These are phyloP conservation scores for Papilio polyxenes DNA, from an alignment of 1,140 invertebrate genomes.

Conservation along the genomic window DNA sequence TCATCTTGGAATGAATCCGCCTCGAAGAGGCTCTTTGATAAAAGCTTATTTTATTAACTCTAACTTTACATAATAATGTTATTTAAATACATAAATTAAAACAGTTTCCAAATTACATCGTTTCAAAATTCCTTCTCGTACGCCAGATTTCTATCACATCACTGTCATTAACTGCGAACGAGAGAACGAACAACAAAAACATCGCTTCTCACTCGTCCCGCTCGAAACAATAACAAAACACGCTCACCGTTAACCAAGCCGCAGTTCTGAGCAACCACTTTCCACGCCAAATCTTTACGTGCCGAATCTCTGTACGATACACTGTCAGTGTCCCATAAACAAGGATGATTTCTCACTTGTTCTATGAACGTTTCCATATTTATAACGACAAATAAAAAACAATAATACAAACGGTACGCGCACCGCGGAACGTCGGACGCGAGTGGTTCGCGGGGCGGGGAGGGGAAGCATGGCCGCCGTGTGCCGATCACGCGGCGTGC, in stretches of 20 bases:
- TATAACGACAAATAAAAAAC: not conserved
- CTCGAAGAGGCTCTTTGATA: not conserved
- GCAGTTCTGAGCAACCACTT: constrained; percentile 28
- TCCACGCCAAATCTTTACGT: constrained; percentile 34
- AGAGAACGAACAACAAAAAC: constrained; percentile 29
- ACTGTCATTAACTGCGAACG: not conserved
- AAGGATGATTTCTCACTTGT: constrained; percentile 37
- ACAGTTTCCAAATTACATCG: not conserved
- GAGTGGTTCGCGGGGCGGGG: constrained; percentile 26
- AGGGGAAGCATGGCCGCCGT: constrained; percentile 34
- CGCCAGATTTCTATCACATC: not conserved
- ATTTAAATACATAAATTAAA: not conserved
- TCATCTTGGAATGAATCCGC: too few relatives aligned
- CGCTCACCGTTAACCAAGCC: constrained; percentile 32
- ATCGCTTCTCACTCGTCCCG: constrained; percentile 27
- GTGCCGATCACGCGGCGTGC: constrained; percentile 37
- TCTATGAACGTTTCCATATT: constrained; percentile 34
- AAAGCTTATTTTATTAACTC: not conserved
- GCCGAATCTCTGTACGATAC: constrained; percentile 34
- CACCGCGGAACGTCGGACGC: constrained; percentile 29
- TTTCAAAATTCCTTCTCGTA: not conserved
- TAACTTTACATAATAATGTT: not conserved
- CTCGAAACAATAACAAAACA: constrained; percentile 31
- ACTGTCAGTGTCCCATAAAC: constrained; percentile 37
- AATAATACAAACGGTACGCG: constrained; percentile 27